Conservation (phyloP, 2,888 invertebrate genomes). For the Lithophane socia region DNA sequence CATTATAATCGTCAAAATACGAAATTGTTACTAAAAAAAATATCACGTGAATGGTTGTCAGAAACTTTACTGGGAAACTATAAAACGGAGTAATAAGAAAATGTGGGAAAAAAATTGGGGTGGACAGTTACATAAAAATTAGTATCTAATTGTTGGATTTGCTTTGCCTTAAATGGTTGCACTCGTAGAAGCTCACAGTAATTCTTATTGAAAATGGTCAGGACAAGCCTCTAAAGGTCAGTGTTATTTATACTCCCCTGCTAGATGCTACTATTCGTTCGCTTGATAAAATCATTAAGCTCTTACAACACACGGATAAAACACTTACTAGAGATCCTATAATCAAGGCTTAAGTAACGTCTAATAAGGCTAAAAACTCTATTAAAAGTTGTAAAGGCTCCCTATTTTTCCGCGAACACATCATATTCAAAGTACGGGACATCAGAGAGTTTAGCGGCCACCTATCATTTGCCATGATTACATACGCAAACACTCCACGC, state of each 20-base stretch:
- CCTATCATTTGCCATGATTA: constrained; percentile 85
- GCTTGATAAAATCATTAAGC: constrained; percentile 35
- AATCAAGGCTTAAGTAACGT: constrained; percentile 32
- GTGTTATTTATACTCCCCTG: constrained; percentile 14
- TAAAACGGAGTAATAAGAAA: neutral
- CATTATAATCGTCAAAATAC: constrained; percentile 26
- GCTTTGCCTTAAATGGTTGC: neutral
- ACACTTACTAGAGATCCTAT: constrained; percentile 19
- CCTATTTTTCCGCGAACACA: constrained; percentile 59
- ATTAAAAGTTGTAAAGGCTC: constrained; percentile 45
- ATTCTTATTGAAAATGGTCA: constrained; percentile 12
- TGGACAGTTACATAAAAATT: neutral
- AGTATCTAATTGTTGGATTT: neutral
- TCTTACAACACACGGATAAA: neutral
- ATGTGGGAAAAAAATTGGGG: too few species aligned
- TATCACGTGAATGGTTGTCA: constrained; percentile 18
- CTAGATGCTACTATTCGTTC: neutral
- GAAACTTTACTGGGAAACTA: neutral
- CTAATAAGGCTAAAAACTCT: constrained; percentile 24
- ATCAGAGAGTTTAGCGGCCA: constrained; percentile 64
- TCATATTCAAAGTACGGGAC: constrained; percentile 52
- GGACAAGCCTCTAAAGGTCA: constrained; percentile 16
- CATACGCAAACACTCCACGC: constrained; percentile 77
- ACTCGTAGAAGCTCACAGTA: neutral
- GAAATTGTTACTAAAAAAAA: constrained; percentile 11